Evolutionary conservation across 2,888 invertebrate species (phyloP).

Genomic region (Invenusta paracnida): DNA sequence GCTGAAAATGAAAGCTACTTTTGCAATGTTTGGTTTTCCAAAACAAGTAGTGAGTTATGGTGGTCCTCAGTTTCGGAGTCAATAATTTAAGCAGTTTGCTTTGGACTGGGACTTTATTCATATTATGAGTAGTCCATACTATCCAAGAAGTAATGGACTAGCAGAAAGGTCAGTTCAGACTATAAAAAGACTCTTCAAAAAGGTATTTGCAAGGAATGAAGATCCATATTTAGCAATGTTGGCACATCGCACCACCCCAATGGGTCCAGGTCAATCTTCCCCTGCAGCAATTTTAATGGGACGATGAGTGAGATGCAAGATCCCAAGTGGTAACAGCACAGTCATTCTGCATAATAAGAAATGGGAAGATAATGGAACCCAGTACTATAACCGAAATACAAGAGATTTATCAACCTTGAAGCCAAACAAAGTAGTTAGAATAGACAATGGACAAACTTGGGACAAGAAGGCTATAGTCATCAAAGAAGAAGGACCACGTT

Average conservation of each 20-base stretch:
- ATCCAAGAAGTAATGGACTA: background rate
- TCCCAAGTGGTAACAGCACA: background rate
- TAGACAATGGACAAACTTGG: background rate
- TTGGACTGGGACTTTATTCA: background rate
- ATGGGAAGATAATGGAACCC: background rate
- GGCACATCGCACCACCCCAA: background rate
- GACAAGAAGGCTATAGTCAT: background rate
- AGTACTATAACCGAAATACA: background rate
- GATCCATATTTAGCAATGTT: background rate
- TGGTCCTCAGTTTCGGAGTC: background rate
- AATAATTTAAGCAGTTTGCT: background rate
- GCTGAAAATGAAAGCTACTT: background rate
- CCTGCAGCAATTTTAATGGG: background rate
- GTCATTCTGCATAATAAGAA: background rate
- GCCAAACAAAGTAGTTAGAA: background rate
- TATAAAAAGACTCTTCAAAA: background rate
- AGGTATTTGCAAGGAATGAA: background rate
- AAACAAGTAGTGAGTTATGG: background rate
- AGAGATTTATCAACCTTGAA: background rate
- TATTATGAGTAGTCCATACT: background rate
- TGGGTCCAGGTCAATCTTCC: background rate
- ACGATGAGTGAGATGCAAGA: background rate
- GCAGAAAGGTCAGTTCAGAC: background rate
- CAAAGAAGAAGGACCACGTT: background rate
- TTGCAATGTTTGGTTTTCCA: background rate